Evolutionary conservation across 1,140 invertebrate species (phyloP), one percentile per base, ranked within the genome.

Genomic region (Drosophila bifasciata): DNA sequence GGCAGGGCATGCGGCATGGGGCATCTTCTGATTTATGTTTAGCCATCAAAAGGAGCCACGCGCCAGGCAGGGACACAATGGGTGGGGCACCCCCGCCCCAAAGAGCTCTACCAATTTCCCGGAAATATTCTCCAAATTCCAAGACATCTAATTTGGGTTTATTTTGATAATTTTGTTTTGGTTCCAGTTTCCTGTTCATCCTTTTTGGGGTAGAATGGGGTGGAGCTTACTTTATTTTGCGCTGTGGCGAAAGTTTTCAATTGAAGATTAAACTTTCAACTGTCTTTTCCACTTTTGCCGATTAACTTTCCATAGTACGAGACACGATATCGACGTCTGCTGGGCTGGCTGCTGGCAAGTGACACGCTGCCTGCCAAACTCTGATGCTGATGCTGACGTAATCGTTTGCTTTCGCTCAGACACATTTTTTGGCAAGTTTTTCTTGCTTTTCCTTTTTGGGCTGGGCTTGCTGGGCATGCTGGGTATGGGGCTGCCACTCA

Each of bases 1-100:
- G 64, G 59, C 72, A 64, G 23, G 40, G 7, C 8, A n/a, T n/a
- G n/a, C n/a, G n/a, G n/a, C 1, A 21, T 8, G 21, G 25, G 43
- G 41, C 66, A 17, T 41, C 32, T 55, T 39, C 50, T 72, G 59
- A 86, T 86, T 81, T 85, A 86, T 85, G 55, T 44, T 7, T 28
- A 39, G 21, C 44, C 58, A 64, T 56, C 59, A 46, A 45, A 45
- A 59, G 41, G 9, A 75, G 61, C 52, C 53, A 74, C 72, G 53
- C 48, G 55, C 36, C 50, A 21, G n/a, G n/a, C n/a, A 28, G 28
- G 61, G n/a, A n/a, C 21, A 16, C n/a, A 40, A 39, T 9, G 23
- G 40, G 41, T 15, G 21, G 5, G n/a, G n/a, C n/a, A n/a, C n/a
- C n/a, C 15, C 21, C 17, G 48, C 15, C 32, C 7, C 28, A 5